These are phyloP conservation scores for Meteorus colon DNA, from an alignment of 2,888 invertebrate genomes.

Conservation along the genomic window DNA sequence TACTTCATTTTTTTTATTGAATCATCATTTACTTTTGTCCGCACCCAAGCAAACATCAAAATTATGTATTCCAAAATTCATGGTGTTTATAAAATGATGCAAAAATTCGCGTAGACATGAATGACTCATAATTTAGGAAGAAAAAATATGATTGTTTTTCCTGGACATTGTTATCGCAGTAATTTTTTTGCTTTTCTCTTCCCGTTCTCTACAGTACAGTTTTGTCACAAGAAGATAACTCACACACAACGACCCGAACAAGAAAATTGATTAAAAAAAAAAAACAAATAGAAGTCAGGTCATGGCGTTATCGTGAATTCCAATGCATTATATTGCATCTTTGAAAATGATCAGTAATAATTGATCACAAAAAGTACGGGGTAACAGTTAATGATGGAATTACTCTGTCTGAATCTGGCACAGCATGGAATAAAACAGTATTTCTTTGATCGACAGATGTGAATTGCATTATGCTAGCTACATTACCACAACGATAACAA, in stretches of 20 bases:
- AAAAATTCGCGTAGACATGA: background rate
- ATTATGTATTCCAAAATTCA: background rate
- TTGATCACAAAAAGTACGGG: slow-evolving; percentile 93
- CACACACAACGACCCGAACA: background rate
- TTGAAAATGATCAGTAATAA: slow-evolving; percentile 60
- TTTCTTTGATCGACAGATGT: slow-evolving; percentile 84
- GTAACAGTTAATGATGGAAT: slow-evolving; percentile 94
- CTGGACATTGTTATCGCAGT: background rate
- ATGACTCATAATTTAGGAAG: background rate
- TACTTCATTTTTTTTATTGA: background rate
- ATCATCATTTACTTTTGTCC: background rate
- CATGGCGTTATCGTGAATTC: slow-evolving; percentile 19
- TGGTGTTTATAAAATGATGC: background rate
- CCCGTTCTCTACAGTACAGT: background rate
- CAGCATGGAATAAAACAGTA: slow-evolving; percentile 94
- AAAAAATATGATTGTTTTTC: background rate
- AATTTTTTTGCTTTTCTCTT: background rate
- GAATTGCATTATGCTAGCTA: slow-evolving; percentile 96
- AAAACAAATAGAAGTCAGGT: background rate
- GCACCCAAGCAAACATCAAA: background rate
- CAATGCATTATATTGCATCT: slow-evolving; percentile 27
- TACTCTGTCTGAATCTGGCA: slow-evolving; percentile 94
- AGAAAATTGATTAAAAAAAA: background rate
- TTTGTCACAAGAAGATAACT: background rate
- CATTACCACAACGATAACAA: slow-evolving; percentile 99